Base-by-base conservation (phyloP, 2,113 vertebrate genomes). In the Ahaetulla prasina region DNA sequence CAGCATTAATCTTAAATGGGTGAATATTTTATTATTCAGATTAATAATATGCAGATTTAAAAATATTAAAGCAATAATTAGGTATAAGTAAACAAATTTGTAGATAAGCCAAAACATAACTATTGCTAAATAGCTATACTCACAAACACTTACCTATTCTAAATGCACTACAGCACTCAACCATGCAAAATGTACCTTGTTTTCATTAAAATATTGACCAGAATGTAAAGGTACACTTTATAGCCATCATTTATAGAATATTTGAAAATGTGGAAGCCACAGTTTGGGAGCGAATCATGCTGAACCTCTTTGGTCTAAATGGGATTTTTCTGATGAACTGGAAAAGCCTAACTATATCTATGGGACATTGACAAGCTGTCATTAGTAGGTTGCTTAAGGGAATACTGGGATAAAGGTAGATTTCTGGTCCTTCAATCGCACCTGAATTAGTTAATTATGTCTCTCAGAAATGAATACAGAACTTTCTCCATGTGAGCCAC, bases 131-230 rank as follows among this genome's bases (percentile, higher is more conserved):
- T 85, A 94, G 91, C 55, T 27, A 0, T 93, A 11, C 85, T 92
- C 74, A 88, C 90, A 92, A 94, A 94, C 43, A 52, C 93, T 95
- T 96, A 93, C 85, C 93, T 88, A 86, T 45, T 88, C 18, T 88
- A 88, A 90, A 49, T 90, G 94, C 50, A 93, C 92, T 39, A 12
- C 94, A 93, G 91, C 88, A 95, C 94, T 94, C 95, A 90, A 52
- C 94, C 94, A 96, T 93, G 91, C 35, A 80, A 93, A 9, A 0
- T 3, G 2, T 88, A 91, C 86, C 92, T 54, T 68, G 43, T 84
- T 50, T 49, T 90, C 45, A 52, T 22, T 39, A 50, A n/a, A 52
- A 80, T 27, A 20, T 84, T 53, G n/a, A 80, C 12, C 45, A 35
- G 9, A 16, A 39, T 25, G 12, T 43, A 54, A 84, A 84, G 16